Conservation (phyloP, 2,113 vertebrate genomes). For the Acinonyx jubatus region DNA sequence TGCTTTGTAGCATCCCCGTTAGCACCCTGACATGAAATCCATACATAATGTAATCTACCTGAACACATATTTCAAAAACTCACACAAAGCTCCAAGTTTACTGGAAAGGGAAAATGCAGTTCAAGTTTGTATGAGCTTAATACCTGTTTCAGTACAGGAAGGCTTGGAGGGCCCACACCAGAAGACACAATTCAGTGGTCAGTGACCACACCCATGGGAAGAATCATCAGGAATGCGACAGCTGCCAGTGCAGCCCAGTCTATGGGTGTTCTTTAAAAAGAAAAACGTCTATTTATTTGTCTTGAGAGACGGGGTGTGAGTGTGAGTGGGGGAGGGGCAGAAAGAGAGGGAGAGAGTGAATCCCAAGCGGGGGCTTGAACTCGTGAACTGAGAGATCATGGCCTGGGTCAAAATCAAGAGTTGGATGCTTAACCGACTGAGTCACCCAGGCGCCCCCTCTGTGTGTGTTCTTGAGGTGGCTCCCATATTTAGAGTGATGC, state of each 20-base stretch:
- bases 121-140: not conserved
- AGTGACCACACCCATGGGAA: not conserved
- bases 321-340: too few species aligned
- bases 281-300: too few species aligned
- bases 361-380: too few species aligned
- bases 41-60: not conserved
- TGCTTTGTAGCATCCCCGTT: not conserved
- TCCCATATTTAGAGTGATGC: not conserved
- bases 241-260: not conserved
- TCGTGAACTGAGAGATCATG: too few species aligned
- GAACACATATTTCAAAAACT: not conserved
- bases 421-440: too few species aligned
- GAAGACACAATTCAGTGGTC: not conserved
- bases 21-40: not conserved
- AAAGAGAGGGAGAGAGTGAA: too few species aligned
- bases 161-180: not conserved
- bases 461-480: too few species aligned
- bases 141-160: not conserved
- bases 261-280: too few species aligned
- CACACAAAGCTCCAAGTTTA: not conserved
- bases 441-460: too few species aligned
- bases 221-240: not conserved
- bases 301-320: too few species aligned
- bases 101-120: not conserved
- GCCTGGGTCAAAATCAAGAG: too few species aligned